phyloP scores from a whole-genome alignment of 2,888 invertebrate genomes.

The Andrena haemorrhoa region DNA sequence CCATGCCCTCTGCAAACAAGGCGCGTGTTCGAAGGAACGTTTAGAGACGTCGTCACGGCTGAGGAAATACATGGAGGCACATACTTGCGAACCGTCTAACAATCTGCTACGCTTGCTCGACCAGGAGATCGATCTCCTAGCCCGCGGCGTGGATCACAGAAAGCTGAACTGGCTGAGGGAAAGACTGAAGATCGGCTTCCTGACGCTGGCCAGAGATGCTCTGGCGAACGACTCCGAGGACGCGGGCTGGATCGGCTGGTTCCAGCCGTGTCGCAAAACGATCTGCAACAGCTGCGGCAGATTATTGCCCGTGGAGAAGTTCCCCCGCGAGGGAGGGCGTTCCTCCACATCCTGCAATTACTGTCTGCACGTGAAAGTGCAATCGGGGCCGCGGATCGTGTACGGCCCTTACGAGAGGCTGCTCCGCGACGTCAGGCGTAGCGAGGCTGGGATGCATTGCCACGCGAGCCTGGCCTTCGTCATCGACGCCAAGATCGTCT shows the following conservation, averaged over 20 bases:
- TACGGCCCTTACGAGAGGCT: constrained; percentile 89
- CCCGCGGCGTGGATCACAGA: constrained; percentile 87
- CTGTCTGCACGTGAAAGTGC: constrained; percentile 41
- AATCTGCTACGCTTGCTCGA: constrained; percentile 89
- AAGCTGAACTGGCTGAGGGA: constrained; percentile 89
- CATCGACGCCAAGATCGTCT: constrained; percentile 92
- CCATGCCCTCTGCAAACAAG: constrained; percentile 87
- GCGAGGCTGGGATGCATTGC: constrained; percentile 87
- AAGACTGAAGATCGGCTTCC: constrained; percentile 85
- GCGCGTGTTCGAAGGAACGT: constrained; percentile 88
- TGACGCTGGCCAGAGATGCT: constrained; percentile 52
- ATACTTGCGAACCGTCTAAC: constrained; percentile 87
- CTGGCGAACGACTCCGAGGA: constrained; percentile 36
- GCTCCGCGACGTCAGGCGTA: constrained; percentile 85
- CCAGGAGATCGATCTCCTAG: constrained; percentile 90
- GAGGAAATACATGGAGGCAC: constrained; percentile 88
- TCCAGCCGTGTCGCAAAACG: constrained; percentile 1
- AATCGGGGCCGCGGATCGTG: constrained; percentile 62
- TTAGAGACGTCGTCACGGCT: constrained; percentile 90
- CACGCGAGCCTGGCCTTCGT: constrained; percentile 90
- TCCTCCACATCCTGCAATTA: constrained; percentile 56
- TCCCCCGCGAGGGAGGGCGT: constrained; percentile 33
- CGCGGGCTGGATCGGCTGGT: background rate
- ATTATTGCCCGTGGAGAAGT: constrained; percentile 56
- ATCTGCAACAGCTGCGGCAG: constrained; percentile 58